Evolutionary conservation across 2,888 invertebrate genomes (phyloP).

Genomic region (Ophraella communa): DNA sequence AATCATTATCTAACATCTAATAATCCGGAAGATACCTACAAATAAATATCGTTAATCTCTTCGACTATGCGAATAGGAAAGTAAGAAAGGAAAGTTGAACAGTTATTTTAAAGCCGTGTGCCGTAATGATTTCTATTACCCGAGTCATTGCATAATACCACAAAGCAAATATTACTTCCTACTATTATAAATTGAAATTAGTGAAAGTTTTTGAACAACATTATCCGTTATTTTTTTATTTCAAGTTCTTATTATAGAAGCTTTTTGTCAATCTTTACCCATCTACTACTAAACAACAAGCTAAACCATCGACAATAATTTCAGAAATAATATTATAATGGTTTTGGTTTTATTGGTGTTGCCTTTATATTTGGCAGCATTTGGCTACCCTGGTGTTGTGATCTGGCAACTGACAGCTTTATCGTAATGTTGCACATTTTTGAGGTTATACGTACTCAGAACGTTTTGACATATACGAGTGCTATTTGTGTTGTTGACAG

Average conservation of each 20-base stretch:
- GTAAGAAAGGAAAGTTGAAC: constrained; percentile 9
- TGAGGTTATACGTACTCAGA: no score
- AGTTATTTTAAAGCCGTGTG: not conserved
- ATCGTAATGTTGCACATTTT: no score
- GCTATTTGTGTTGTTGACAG: no score
- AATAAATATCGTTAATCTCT: not conserved
- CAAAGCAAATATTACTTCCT: constrained; percentile 20
- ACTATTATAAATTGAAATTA: constrained; percentile 1
- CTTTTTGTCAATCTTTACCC: no score
- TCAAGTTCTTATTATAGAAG: not conserved
- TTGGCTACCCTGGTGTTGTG: no score
- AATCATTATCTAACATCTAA: not conserved
- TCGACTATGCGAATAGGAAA: constrained; percentile 12
- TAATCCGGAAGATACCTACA: constrained; percentile 1
- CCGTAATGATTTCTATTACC: constrained; percentile 18
- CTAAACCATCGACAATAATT: no score
- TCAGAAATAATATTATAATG: no score
- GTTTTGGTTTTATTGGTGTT: no score
- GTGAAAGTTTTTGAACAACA: constrained; percentile 1
- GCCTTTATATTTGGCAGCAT: no score
- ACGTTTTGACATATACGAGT: no score
- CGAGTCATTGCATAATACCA: constrained; percentile 14
- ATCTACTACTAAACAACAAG: no score
- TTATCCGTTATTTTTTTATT: not conserved
- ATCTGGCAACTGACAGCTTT: no score